A percentile compares a stretch with the other conserved stretches of the same genome.
Evolutionary conservation across 2,888 invertebrate species (phyloP).

Genomic region (Meghimatium bilineatum): DNA sequence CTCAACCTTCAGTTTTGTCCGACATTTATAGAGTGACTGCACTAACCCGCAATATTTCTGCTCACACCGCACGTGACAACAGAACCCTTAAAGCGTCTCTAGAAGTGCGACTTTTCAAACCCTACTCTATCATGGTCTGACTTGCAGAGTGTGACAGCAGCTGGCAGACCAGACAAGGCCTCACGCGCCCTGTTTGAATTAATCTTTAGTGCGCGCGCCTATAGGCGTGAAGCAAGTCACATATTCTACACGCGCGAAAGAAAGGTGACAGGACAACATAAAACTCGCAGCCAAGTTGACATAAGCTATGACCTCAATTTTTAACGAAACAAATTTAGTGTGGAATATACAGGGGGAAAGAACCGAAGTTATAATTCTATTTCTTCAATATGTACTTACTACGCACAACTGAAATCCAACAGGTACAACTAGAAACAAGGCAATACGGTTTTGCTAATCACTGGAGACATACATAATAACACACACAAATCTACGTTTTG

Average conservation of each 20-base stretch:
- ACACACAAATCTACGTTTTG: no score
- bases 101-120: not conserved
- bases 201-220: not conserved
- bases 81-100: not conserved
- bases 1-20: not conserved
- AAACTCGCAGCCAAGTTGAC: not conserved
- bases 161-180: not conserved
- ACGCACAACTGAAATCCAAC: no score
- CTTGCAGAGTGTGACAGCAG: slow-evolving; percentile 7
- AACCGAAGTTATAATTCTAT: no score
- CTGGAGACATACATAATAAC: no score
- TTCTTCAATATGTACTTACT: no score
- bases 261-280: not conserved
- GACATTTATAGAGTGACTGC: slow-evolving; percentile 5
- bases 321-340: not conserved
- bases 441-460: no score
- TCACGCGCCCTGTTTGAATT: not conserved
- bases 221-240: not conserved
- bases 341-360: not conserved
- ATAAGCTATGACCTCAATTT: not conserved
- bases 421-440: no score
- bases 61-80: slow-evolving; percentile 2
- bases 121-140: not conserved
- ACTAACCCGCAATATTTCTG: slow-evolving; percentile 1
- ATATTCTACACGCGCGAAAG: not conserved